Base-by-base conservation (phyloP, 2,113 vertebrate species). In the Callospermophilus lateralis region DNA sequence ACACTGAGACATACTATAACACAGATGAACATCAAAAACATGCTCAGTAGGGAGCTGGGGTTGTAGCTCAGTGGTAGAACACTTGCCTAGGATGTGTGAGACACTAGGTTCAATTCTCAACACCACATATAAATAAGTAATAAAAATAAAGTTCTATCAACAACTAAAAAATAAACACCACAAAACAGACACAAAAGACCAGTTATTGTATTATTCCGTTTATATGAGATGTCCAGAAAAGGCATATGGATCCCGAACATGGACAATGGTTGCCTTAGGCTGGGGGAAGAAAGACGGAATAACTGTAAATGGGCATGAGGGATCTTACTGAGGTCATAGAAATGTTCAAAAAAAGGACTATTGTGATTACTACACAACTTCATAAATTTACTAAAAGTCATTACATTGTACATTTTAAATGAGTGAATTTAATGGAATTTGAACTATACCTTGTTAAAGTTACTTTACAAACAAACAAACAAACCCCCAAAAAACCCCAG, bases 301-400 rank as follows among this genome's bases (percentile, higher is more conserved):
- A 81, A 76, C 39, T 77, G 42, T 79, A 80, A 63, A 78, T 51
- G 42, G 79, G 45, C 45, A 68, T 10, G 7, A 61, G 39, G 34
- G 28, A 39, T 91, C 53, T 80, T 53, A 68, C 32, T 39, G 39
- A 28, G 9, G 48, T 53, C 28, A 76, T 12, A 39, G n/a, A 73
- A 80, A 83, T 68, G 2, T 37, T 76, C 28, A 30, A 87, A 76
- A 94, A 76, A 74, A 6, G 39, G 51, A 94, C 74, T 48, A 19
- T 3, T 34, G 2, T 76, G 58, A 53, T 55, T 20, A 91, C 32
- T 51, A 15, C 8, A 70, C 63, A 87, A 39, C 28, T 61, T 90
- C 45, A 15, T 80, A 74, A 42, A 61, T 67, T 92, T 67, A 81
- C 68, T 90, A 63, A 67, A 92, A 77, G 48, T 87, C 68, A 88